phyloP scores from a whole-genome alignment of 1,140 invertebrate genomes.

The Drosophila littoralis region DNA sequence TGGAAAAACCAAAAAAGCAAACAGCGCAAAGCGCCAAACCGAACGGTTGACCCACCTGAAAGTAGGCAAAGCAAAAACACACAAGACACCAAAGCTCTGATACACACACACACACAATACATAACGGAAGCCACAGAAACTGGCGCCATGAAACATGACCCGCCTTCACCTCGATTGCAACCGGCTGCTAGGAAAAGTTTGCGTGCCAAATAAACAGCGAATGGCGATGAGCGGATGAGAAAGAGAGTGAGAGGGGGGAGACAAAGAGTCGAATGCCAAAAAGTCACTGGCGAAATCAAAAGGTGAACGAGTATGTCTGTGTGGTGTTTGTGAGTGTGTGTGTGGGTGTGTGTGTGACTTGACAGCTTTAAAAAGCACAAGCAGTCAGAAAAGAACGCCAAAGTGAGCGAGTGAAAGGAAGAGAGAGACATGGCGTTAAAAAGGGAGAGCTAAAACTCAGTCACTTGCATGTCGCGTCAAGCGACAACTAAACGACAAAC shows the following conservation, averaged over 20 bases:
- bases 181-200: conserved; percentile 60
- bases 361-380: not conserved
- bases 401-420: not conserved
- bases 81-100: not conserved
- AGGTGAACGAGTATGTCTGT: conserved; percentile 29
- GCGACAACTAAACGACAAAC: conserved; percentile 52
- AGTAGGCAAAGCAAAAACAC: conserved; percentile 58
- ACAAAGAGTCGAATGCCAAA: conserved; percentile 36
- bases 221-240: not conserved
- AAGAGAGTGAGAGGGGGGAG: not conserved
- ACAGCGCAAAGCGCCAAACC: conserved; percentile 23
- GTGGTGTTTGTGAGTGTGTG: conserved; percentile 3
- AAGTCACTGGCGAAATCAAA: conserved; percentile 50
- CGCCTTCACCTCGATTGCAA: conserved; percentile 42
- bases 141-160: conserved; percentile 65
- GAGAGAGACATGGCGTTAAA: not conserved
- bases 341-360: conserved; percentile 14
- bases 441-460: conserved; percentile 15
- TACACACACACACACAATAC: conserved; percentile 14
- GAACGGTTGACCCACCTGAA: conserved; percentile 47
- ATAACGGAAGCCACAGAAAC: conserved; percentile 59
- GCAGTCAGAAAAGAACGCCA: not conserved
- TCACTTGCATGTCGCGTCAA: conserved; percentile 57
- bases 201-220: conserved; percentile 63
- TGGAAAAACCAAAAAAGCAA: conserved; percentile 18